phyloP scores from a whole-genome alignment of 2,797 vertebrate genomes.

The Eremophila alpestris region DNA sequence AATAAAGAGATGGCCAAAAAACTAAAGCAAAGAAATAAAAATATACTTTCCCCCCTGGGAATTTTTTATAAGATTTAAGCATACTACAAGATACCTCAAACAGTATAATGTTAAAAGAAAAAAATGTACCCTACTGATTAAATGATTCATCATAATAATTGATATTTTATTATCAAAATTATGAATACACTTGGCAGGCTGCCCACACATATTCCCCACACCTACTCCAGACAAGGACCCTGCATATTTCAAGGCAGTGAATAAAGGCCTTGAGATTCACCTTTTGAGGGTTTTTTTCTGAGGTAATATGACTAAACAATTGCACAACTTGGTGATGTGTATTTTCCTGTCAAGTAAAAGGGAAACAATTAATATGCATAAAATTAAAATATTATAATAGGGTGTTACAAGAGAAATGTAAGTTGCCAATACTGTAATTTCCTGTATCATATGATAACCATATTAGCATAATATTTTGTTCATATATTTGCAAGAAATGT shows the following conservation, averaged over 20 bases:
- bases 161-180: background rate
- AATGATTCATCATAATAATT: background rate
- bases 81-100: background rate
- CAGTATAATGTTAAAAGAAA: background rate
- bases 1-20: background rate
- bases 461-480: background rate
- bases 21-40: background rate
- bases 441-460: background rate
- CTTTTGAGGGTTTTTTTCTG: background rate
- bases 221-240: background rate
- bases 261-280: background rate
- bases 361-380: background rate
- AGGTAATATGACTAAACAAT: background rate
- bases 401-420: background rate
- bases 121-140: background rate
- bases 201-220: background rate
- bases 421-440: background rate
- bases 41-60: background rate
- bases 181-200: background rate
- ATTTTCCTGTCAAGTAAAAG: background rate
- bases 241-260: background rate
- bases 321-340: background rate
- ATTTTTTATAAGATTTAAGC: background rate
- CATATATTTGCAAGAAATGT: background rate
- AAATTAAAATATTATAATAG: background rate